Conservation (phyloP, 1,140 invertebrate species). For the Cheumatopsyche charites region DNA sequence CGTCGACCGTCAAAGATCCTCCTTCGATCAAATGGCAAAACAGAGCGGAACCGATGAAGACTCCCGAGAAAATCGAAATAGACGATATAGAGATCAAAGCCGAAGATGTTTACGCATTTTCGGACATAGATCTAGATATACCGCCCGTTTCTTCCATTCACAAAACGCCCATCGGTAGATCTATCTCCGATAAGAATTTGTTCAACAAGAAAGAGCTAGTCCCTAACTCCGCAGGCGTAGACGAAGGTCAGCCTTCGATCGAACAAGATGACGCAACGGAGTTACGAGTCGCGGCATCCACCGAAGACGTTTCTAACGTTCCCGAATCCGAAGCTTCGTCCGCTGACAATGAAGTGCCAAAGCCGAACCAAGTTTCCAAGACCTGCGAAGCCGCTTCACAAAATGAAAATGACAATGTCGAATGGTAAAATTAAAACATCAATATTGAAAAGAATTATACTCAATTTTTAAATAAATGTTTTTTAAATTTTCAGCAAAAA, state of each 20-base stretch:
- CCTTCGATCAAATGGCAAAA: not conserved
- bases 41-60: slow-evolving; percentile 35
- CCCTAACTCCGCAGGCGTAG: slow-evolving; percentile 25
- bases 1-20: slow-evolving; percentile 34
- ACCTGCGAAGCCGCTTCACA: not conserved
- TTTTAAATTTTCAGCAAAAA: slow-evolving; percentile 27
- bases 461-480: too few species aligned
- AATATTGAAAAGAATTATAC: too few species aligned
- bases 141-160: slow-evolving; percentile 56
- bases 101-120: slow-evolving; percentile 59
- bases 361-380: not conserved
- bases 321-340: not conserved
- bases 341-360: not conserved
- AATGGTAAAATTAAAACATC: not conserved
- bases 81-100: slow-evolving; percentile 61
- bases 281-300: not conserved
- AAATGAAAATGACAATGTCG: not conserved
- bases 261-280: slow-evolving; percentile 4
- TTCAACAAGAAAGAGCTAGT: slow-evolving; percentile 44
- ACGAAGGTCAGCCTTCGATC: slow-evolving; percentile 33
- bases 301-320: not conserved
- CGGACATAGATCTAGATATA: slow-evolving; percentile 61
- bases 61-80: slow-evolving; percentile 57
- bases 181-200: slow-evolving; percentile 44
- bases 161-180: slow-evolving; percentile 48